Conservation (phyloP, 2,888 invertebrate species). For the Phytoseiulus persimilis region DNA sequence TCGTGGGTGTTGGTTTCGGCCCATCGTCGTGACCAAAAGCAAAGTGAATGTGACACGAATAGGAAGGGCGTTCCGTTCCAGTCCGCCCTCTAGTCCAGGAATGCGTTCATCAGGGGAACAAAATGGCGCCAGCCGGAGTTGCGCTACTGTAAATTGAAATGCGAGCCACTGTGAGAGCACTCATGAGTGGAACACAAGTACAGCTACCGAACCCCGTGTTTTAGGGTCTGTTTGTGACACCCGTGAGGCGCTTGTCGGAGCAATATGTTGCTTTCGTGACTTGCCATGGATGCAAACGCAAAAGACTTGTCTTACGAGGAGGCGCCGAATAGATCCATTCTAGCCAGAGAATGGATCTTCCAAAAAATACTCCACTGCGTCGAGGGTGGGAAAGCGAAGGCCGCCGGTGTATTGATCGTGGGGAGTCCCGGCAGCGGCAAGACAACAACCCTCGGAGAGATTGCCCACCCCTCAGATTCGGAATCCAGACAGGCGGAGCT, state of each 20-base stretch:
- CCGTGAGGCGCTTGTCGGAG: not conserved
- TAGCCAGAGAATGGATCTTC: slow-evolving; percentile 90
- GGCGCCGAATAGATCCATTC: slow-evolving; percentile 55
- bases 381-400: slow-evolving; percentile 66
- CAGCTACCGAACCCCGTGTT: not conserved
- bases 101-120: slow-evolving; percentile 14
- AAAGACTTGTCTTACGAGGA: slow-evolving; percentile 25
- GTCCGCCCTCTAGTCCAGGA: not conserved
- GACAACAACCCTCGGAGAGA: slow-evolving; percentile 53
- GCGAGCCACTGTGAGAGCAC: not conserved
- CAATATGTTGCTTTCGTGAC: not conserved
- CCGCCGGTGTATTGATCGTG: slow-evolving; percentile 76
- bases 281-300: slow-evolving; percentile 15
- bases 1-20: too few relatives aligned
- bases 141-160: slow-evolving; percentile 16
- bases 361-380: slow-evolving; percentile 83
- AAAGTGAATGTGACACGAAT: not conserved
- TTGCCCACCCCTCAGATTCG: slow-evolving; percentile 21
- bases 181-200: not conserved
- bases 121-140: slow-evolving; percentile 27
- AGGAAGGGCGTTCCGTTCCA: not conserved
- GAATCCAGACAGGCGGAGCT: slow-evolving; percentile 31
- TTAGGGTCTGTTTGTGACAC: not conserved
- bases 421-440: slow-evolving; percentile 91
- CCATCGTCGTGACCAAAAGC: too few relatives aligned